Base-by-base conservation (phyloP, 1,140 invertebrate genomes). In the Ceratoteleas bidentatus region DNA sequence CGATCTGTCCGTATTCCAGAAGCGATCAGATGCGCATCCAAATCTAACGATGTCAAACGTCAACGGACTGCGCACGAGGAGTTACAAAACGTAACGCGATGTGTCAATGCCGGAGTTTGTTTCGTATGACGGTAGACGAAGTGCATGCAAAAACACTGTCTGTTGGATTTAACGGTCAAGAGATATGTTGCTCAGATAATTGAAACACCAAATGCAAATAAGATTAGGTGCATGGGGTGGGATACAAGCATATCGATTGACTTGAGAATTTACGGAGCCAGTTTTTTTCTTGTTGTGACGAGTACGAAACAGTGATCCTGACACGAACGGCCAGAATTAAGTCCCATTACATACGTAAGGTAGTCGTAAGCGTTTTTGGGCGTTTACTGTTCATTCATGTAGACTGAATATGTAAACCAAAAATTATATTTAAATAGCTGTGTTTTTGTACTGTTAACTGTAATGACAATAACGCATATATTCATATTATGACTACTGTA, bases 1-100 rank as follows among this genome's bases (percentile, higher is more conserved):
- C 0, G 84, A 86, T 40, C 34, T 80, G 0, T 78, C 70, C 4
- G 83, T 74, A 11, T 74, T 87, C n/a, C 60, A 86, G 33, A 85
- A 88, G 11, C 85, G 83, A 49, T 76, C 84, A 4, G 85, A 90
- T 6, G 16, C 47, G 8, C 47, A 62, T n/a, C 62, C 60, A 6
- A 78, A 65, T 64, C 49, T 38, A 3, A 61, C 56, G 10, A 16
- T 38, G 1, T 33, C 54, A 0, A 84, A 77, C 15, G 14, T 33
- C 36, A 57, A 57, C 9, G 65, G 56, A 74, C 11, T 36, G 2
- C 69, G 74, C 7, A 8, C 16, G 8, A 72, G 73, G 14, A 79
- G 76, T 56, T 56, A 74, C 34, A 84, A 61, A 60, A 65, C 62
- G 56, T 80, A 77, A 75, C 38, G 4, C n/a, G n/a, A 33, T 15